Evolutionary conservation across 2,888 invertebrate species (phyloP), one percentile per base, ranked within the genome.

Genomic region (Shargacucullia verbasci): DNA sequence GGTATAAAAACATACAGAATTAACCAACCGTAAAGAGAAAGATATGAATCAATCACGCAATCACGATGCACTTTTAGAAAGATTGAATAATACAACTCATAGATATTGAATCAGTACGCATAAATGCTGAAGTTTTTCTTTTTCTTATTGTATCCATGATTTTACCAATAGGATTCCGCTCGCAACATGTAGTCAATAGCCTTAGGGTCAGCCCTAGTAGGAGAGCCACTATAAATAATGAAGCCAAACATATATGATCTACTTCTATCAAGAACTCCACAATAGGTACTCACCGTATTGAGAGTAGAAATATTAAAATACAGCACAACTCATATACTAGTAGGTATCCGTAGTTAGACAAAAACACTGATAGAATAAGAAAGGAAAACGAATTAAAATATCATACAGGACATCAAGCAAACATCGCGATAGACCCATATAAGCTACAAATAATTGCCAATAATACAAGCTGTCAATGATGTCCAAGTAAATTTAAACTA

Each of bases 401-500:
- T 29, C 29, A 9, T 29, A 29, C 29, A 29, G 27, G 27, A 27
- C 27, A 27, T 27, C n/a, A n/a, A n/a, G n/a, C n/a, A n/a, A n/a
- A n/a, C n/a, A n/a, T n/a, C n/a, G n/a, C n/a, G n/a, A n/a, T 48
- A 48, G 29, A 15, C 44, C 38, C 41, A 39, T 35, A 46, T 2
- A 59, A 53, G 67, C 74, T 54, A 72, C 73, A 61, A 73, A 82
- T 82, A 83, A 84, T 84, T 83, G 79, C 68, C 60, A 55, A 66
- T 71, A 83, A 83, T 79, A 73, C 76, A 73, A 74, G 63, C 79
- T 83, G 85, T 85, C 82, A 78, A 74, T 70, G 77, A 72, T 62
- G 72, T 73, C 68, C 65, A 76, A 81, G 80, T 81, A 76, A 78
- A 84, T 80, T 79, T 65, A 82, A 82, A 86, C 75, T 79, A 82